These are phyloP conservation scores for Sarotherodon lohbergeri DNA, from an alignment of 2,113 vertebrate species.

Conservation along the genomic window DNA sequence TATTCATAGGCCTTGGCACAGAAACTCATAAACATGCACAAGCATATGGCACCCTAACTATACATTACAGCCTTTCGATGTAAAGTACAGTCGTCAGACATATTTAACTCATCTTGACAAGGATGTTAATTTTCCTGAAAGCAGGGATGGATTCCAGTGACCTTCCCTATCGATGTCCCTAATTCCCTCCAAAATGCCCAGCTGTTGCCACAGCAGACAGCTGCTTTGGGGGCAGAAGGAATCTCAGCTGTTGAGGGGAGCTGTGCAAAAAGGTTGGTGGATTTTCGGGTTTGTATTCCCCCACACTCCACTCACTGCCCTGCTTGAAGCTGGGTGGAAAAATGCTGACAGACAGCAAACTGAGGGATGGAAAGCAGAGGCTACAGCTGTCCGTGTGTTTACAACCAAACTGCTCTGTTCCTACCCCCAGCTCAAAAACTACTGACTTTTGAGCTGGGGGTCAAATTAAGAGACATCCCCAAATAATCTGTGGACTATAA, in stretches of 20 bases:
- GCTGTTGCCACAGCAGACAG: constrained; percentile 68
- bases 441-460: neutral
- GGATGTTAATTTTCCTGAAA: constrained; percentile 70
- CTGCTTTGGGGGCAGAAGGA: constrained; percentile 60
- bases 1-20: neutral
- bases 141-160: constrained; percentile 57
- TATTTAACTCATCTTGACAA: constrained; percentile 60
- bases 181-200: constrained; percentile 71
- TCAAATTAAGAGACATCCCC: neutral
- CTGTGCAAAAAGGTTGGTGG: constrained; percentile 25
- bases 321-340: constrained; percentile 18
- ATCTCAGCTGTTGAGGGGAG: constrained; percentile 68
- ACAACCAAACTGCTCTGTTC: neutral
- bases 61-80: neutral
- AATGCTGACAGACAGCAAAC: constrained; percentile 51
- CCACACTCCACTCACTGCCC: neutral
- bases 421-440: neutral
- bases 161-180: constrained; percentile 15
- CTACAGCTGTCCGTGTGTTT: constrained; percentile 43
- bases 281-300: constrained; percentile 28
- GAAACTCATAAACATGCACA: neutral
- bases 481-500: neutral
- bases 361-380: constrained; percentile 20
- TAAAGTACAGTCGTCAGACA: neutral
- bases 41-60: neutral